These are phyloP conservation scores for Acanthopagrus latus DNA, from an alignment of 2,797 vertebrate species.

Conservation along the genomic window DNA sequence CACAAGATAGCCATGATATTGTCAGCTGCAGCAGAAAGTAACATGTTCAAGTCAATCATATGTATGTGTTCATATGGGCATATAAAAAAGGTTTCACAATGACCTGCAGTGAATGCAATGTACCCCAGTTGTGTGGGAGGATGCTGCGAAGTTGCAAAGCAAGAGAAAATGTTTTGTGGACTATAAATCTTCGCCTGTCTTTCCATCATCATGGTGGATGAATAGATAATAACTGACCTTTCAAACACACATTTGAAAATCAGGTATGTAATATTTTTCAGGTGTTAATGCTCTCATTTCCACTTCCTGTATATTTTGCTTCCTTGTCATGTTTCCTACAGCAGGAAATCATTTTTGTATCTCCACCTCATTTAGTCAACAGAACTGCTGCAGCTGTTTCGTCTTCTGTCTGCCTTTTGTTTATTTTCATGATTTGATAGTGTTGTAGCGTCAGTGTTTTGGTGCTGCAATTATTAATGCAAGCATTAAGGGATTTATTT, in stretches of 20 bases:
- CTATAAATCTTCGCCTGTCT: too few species aligned
- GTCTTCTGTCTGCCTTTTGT: neutral
- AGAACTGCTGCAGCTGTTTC: neutral
- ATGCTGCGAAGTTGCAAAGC: too few species aligned
- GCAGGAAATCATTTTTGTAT: neutral
- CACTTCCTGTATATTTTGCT: neutral
- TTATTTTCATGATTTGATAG: neutral
- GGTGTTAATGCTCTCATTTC: neutral
- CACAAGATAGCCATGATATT: neutral
- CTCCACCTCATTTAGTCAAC: neutral
- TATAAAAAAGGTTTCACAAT: neutral
- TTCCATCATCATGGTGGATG: too few species aligned
- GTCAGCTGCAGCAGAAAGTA: neutral
- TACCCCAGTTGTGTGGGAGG: too few species aligned
- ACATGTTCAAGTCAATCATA: neutral
- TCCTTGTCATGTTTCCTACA: neutral
- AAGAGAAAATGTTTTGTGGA: too few species aligned
- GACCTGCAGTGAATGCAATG: neutral
- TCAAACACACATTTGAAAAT: too few species aligned
- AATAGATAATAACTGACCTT: too few species aligned
- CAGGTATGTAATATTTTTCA: neutral
- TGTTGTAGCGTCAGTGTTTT: neutral
- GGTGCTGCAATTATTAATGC: neutral
- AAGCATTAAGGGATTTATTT: neutral
- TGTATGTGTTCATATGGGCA: neutral